Conservation (phyloP, 2,113 vertebrate genomes). For the Gobio gobio region DNA sequence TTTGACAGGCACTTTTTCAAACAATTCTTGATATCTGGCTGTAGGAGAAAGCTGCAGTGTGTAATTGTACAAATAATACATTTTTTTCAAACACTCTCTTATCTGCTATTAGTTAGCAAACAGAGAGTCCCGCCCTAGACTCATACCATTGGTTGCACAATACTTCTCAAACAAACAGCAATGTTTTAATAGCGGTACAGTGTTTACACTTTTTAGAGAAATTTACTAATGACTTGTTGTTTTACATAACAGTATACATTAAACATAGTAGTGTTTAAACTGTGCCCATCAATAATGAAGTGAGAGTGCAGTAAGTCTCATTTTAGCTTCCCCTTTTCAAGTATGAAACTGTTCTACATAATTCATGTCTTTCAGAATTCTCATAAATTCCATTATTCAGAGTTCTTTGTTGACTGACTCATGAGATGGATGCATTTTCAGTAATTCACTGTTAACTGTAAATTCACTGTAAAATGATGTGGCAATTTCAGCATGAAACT, state of each 20-base stretch:
- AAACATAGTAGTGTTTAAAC: neutral
- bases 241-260: neutral
- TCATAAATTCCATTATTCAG: neutral
- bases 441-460: neutral
- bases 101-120: neutral
- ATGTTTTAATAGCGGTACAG: neutral
- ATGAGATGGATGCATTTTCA: neutral
- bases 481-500: neutral
- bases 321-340: constrained; percentile 9
- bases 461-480: neutral
- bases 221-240: neutral
- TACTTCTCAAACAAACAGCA: neutral
- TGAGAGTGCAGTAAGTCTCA: neutral
- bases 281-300: neutral
- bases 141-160: neutral
- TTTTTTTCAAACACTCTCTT: neutral
- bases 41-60: neutral
- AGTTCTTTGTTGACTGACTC: neutral
- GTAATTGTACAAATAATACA: neutral
- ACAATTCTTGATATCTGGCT: neutral
- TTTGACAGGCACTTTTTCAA: neutral
- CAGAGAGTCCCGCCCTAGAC: neutral
- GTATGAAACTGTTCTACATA: neutral
- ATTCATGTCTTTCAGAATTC: neutral
- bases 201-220: neutral